These are phyloP conservation scores for Australoheros facetus DNA, from an alignment of 2,797 vertebrate genomes.

Conservation along the genomic window DNA sequence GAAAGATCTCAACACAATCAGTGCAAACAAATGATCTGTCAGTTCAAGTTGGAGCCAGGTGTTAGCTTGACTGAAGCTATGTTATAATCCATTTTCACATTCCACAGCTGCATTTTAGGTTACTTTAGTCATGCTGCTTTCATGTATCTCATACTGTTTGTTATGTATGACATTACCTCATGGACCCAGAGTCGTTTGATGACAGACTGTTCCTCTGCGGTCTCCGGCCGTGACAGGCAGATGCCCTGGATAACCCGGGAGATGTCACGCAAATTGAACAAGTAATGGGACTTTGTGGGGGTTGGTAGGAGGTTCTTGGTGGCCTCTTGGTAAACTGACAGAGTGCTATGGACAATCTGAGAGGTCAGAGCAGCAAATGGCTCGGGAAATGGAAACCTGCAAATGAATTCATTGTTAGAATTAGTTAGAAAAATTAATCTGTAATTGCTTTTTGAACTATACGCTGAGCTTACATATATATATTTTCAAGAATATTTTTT, in stretches of 20 bases:
- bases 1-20: not conserved
- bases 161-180: constrained; percentile 79
- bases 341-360: constrained; percentile 81
- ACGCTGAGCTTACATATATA: not conserved
- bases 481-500: not conserved
- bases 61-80: not conserved
- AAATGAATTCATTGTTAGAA: constrained; percentile 11
- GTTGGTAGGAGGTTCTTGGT: constrained; percentile 90
- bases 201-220: constrained; percentile 76
- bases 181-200: constrained; percentile 93
- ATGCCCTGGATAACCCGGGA: constrained; percentile 92
- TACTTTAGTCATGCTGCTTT: not conserved
- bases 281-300: constrained; percentile 91
- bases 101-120: not conserved
- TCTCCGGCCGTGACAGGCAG: constrained; percentile 89
- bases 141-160: not conserved
- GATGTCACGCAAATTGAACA: constrained; percentile 93
- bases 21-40: not conserved
- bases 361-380: constrained; percentile 82
- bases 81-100: not conserved
- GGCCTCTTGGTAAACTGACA: constrained; percentile 88
- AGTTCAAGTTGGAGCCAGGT: not conserved
- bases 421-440: not conserved
- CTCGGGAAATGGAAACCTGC: constrained; percentile 86
- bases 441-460: not conserved